These are phyloP conservation scores for Drosophila ogumai DNA, from an alignment of 1,140 invertebrate genomes.

Conservation along the genomic window DNA sequence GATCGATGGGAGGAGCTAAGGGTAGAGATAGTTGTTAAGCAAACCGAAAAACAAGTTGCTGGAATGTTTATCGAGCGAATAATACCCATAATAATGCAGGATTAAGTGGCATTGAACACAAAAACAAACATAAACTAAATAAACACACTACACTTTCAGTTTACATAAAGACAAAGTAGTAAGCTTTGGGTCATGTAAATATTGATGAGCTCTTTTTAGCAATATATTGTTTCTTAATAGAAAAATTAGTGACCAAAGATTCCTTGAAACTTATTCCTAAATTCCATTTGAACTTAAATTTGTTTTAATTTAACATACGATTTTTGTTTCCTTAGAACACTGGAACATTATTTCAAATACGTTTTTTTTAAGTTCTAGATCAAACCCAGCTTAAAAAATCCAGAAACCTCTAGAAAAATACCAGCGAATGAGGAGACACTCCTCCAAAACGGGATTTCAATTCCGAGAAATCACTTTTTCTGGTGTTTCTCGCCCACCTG, in stretches of 20 bases:
- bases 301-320: background rate
- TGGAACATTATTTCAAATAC: no score
- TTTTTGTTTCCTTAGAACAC: background rate
- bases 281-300: background rate
- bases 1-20: background rate
- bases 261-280: no score
- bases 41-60: constrained; percentile 1
- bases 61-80: background rate
- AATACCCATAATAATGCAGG: background rate
- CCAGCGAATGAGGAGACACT: background rate
- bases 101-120: background rate
- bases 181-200: background rate
- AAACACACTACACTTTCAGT: background rate
- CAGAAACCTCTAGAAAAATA: background rate
- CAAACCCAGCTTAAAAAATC: no score
- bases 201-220: no score
- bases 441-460: background rate
- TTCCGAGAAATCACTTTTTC: background rate
- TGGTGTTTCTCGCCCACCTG: constrained; percentile 19
- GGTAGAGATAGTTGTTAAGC: background rate
- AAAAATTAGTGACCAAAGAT: no score
- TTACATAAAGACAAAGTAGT: background rate
- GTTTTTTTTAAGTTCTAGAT: no score
- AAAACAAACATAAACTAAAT: background rate
- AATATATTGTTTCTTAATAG: no score